These are phyloP conservation scores for Hylia prasina DNA, from an alignment of 2,113 vertebrate species.

Conservation along the genomic window DNA sequence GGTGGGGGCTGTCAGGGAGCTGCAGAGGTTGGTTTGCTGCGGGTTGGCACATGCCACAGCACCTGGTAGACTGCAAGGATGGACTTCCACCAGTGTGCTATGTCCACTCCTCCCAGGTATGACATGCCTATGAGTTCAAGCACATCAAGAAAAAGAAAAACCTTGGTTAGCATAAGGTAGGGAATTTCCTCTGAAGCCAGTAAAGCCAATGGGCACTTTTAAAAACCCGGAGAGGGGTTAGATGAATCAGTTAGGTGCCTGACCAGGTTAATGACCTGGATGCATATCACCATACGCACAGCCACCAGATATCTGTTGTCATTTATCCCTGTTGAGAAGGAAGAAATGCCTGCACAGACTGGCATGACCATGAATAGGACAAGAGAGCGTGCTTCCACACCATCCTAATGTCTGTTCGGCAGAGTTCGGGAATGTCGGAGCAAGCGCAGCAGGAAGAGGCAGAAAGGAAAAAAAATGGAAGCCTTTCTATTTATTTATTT, in stretches of 20 bases:
- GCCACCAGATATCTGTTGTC: neutral
- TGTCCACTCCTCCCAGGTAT: neutral
- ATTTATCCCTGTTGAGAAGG: neutral
- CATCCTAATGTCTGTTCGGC: fast-evolving
- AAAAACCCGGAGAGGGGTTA: neutral
- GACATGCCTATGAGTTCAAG: neutral
- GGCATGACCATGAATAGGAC: fast-evolving
- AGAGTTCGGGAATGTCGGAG: neutral
- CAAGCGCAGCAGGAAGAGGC: fast-evolving
- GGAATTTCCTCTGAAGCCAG: neutral
- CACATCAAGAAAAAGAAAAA: neutral
- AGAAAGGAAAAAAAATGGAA: neutral
- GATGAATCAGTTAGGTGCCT: neutral
- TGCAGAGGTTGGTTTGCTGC: fast-evolving
- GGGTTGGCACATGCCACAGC: too few species aligned
- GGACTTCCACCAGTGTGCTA: neutral
- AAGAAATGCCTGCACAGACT: neutral
- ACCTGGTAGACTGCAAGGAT: neutral
- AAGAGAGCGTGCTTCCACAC: neutral
- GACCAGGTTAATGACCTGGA: neutral
- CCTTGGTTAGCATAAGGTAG: neutral
- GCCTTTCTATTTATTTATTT: fast-evolving
- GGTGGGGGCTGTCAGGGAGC: fast-evolving
- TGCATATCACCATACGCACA: neutral
- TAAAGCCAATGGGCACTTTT: neutral